Evolutionary conservation across 2,797 vertebrate genomes (phyloP), one percentile per base, ranked within the genome.

Genomic region (Leptatherina wallacei): DNA sequence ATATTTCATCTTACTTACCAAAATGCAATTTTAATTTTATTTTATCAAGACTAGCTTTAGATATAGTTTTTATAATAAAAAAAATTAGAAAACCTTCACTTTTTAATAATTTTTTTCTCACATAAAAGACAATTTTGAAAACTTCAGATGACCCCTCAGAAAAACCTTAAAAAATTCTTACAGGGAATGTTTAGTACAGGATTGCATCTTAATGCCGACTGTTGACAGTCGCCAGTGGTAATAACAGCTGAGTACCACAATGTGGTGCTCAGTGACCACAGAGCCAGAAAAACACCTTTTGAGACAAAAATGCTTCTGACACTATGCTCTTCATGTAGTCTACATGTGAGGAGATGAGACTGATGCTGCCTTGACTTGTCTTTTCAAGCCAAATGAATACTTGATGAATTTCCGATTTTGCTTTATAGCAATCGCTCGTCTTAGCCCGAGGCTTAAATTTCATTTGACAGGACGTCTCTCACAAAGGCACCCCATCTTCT

Each of bases 331-430:
- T 56, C 74, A 63, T 76, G 40, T 49, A 51, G 42, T 58, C 51
- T 51, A 51, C 49, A 72, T 44, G 54, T 2, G 61, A 83, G 71
- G 30, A 67, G 60, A 71, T 7, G 65, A 80, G 60, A 71, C 54
- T 54, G 84, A 82, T 68, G 61, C 75, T 74, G 77, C 75, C 84
- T 73, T 75, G 73, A 92, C 81, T 84, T 79, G 65, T 91, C 85
- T 84, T 89, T 89, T 89, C 90, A 84, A 88, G 84, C 81, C 76
- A 84, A 90, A 94, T 94, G 76, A 93, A 91, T 84, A 75, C 90
- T 88, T 90, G 87, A 94, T 93, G 83, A 85, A 88, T 87, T 85
- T 83, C 83, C 81, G 85, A 83, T 90, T 92, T 89, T 85, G 73
- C 86, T 72, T 86, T 82, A 82, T 83, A 89, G 92, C 85, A 84